Percentiles rank a stretch among this genome's conserved stretches.
Evolutionary conservation across 2,113 vertebrate genomes (phyloP).

Genomic region (Rhabdomys dilectus): DNA sequence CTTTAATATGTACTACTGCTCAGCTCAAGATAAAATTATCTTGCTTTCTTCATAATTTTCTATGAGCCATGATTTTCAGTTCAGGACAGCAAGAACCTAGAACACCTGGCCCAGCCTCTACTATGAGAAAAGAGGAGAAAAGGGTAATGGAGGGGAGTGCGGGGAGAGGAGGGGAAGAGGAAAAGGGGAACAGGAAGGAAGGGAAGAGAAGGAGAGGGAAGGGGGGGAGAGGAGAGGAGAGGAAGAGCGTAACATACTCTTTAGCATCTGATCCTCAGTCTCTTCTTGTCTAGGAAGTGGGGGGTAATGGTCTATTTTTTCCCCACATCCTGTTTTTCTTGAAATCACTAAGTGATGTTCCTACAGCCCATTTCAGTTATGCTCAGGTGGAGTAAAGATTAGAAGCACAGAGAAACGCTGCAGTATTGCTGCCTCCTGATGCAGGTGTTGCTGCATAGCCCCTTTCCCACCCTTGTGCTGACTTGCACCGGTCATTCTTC

Average conservation of each 20-base stretch:
- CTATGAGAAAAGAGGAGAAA: background rate
- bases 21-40: background rate
- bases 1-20: background rate
- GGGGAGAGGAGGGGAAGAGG: background rate
- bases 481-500: background rate
- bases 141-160: no score
- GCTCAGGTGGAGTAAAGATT: background rate
- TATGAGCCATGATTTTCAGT: background rate
- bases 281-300: background rate
- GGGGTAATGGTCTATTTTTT: background rate
- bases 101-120: background rate
- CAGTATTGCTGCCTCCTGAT: background rate
- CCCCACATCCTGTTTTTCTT: background rate
- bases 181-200: no score
- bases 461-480: background rate
- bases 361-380: background rate
- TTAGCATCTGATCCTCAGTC: background rate
- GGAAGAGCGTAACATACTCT: background rate
- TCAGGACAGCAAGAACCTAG: background rate
- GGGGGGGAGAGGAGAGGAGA: background rate
- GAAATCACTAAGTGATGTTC: background rate
- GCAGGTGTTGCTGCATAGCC: background rate
- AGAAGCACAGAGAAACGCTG: background rate
- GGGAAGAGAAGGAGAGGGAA: background rate
- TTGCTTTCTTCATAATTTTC: background rate